Conservation (phyloP, 2,113 vertebrate species). For the Colaptes auratus region DNA sequence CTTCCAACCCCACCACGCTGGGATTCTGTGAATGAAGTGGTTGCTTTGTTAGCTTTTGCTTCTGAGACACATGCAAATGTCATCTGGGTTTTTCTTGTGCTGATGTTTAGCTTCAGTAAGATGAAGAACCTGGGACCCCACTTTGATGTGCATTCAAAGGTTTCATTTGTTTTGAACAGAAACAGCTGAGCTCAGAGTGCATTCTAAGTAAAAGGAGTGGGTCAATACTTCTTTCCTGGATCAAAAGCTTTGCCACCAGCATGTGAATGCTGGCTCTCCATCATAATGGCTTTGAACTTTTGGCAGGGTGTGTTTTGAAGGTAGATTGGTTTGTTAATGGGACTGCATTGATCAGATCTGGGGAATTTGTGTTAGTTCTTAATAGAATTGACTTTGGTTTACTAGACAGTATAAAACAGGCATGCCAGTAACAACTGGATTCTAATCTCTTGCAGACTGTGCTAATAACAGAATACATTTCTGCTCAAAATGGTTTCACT, state of each 20-base stretch:
- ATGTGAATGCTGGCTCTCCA: constrained; percentile 5
- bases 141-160: constrained; percentile 63
- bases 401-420: constrained; percentile 7
- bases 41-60: constrained; percentile 5
- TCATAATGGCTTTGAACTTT: constrained; percentile 58
- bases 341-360: constrained; percentile 27
- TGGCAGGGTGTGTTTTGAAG: constrained; percentile 22
- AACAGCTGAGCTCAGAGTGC: constrained; percentile 21
- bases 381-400: constrained; percentile 29
- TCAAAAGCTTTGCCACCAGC: constrained; percentile 39
- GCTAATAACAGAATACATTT: not conserved
- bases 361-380: constrained; percentile 25
- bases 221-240: constrained; percentile 35
- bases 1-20: too few relatives aligned
- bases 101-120: constrained; percentile 10
- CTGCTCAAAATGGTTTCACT: not conserved
- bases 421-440: not conserved
- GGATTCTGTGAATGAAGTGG: not conserved
- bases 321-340: constrained; percentile 44
- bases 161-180: constrained; percentile 34
- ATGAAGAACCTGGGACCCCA: constrained; percentile 14
- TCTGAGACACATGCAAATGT: constrained; percentile 34
- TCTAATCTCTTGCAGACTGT: not conserved
- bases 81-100: constrained; percentile 22
- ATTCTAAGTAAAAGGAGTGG: not conserved